Base-by-base conservation (phyloP, 2,113 vertebrate genomes). In the Datnioides undecimradiatus region DNA sequence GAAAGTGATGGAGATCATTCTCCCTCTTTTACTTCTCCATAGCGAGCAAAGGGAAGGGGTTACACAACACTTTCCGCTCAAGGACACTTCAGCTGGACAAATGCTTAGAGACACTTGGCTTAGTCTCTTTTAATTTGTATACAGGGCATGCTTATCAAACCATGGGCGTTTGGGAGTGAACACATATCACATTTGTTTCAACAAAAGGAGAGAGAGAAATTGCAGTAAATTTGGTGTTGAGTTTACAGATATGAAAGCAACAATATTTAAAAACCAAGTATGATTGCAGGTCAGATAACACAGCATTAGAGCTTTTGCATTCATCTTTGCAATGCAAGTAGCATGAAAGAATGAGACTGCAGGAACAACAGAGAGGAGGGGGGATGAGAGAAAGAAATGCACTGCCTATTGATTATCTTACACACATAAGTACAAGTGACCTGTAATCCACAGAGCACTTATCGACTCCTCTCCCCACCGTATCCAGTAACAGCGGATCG, bases 371-470 rank as follows among this genome's bases (percentile, higher is more conserved):
- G 64, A 82, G 76, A 40, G 66, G 84, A 45, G 59, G 85, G 94
- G 73, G 86, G 48, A 73, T 59, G 82, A 82, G 91, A 79, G 88
- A 89, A 82, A 93, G 93, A 95, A 93, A 94, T 95, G 87, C 92
- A 94, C 88, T 93, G 88, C 87, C 76, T 95, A 96, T 95, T 94
- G 95, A 96, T 95, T 92, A 95, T 93, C 88, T 94, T 94, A 95
- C 94, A 96, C 94, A 95, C 91, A 90, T 89, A 93, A 95, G 91
- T 94, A 95, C 94, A 94, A 91, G 93, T 95, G 93, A 94, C 94
- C 94, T 96, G 93, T 93, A 94, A 94, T 94, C 92, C 94, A 93
- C 95, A 95, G 94, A 95, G 91, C 94, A 93, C 93, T 96, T 95
- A 95, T 88, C 92, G 93, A 94, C 93, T 96, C 94, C 89, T 93